Evolutionary conservation across 2,797 vertebrate genomes (phyloP), one percentile per base, ranked within the genome.

Genomic region (Catharus ustulatus): DNA sequence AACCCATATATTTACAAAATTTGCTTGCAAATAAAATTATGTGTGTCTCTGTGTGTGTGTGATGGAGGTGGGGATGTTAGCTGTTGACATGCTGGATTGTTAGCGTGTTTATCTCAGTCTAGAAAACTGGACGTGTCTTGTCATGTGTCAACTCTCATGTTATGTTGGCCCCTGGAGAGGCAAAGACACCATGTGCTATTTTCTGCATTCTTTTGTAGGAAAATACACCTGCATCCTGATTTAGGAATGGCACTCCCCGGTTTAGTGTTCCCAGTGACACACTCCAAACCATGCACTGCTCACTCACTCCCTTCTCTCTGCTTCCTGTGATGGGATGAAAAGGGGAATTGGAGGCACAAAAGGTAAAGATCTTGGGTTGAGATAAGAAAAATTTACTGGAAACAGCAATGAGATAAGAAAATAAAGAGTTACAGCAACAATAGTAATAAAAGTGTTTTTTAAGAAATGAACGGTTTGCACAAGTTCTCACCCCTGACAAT

Each of bases 401-500:
- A 77, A 51, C 21, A 51, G 30, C 40, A 57, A 34, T 16, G 59
- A 42, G 59, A 16, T 59, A 72, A 38, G 58, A 23, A 36, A 84
- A 71, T 38, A 23, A 77, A 75, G 13, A 48, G 8, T 76, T 43
- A 49, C 32, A 68, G 27, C 57, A 43, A 29, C 27, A 51, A 36
- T 54, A 17, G 9, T 27, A 23, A 52, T 32, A 36, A 46, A 78
- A 46, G 11, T 0, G 0, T 1, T 5, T 5, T 46, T 6, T 45
- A 32, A 36, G n/a, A 84, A 77, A 64, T 10, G 2, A 66, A 72
- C 0, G 0, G 43, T 46, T 77, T 0, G 0, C 51, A 34, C 0
- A 0, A 42, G 30, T 52, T 52, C 51, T 84, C 52, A 52, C 5
- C 16, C 19, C 29, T 3, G 1, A 10, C 24, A 40, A 20, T 43